Base-by-base conservation (phyloP, 2,797 vertebrate species). In the Sebastes cheni region DNA sequence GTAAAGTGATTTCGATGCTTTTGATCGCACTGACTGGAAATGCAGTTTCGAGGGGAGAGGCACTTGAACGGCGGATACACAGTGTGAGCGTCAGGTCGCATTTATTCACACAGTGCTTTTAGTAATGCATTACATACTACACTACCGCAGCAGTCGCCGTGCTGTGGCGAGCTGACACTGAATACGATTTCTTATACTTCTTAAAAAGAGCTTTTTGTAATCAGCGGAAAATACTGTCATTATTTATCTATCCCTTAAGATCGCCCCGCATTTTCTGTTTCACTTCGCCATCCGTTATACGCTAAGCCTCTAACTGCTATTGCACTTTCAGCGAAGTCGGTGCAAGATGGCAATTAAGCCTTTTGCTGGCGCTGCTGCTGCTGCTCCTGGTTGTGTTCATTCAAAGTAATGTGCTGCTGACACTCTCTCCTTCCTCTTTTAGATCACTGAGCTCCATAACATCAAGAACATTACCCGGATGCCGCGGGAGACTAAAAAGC, bases 371-470 rank as follows among this genome's bases (percentile, higher is more conserved):
- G 67, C 58, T 62, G 75, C 67, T 67, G 68, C 50, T 66, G 61
- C 72, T 42, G 69, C 85, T 81, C 61, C 58, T 58, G 80, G 52
- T 81, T 72, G 60, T 84, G 72, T 86, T 90, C 82, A 82, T 91
- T 88, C 84, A 79, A 71, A 71, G 67, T 92, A 91, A 94, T 85
- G 87, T 89, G 72, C 79, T 62, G 25, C 79, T 69, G 74, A 82
- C 75, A 18, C 77, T 86, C 80, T 91, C 85, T 94, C 92, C 84
- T 86, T 82, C 93, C 95, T 96, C 73, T 65, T 50, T 86, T 91
- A 99, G 98, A 97, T 99, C 95, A 99, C 98, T 18, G 99, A 99
- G 94, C 97, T 99, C 87, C 97, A 99, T 92, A 99, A 97, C 95
- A 96, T 99, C 95, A 99, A 97, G 97, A 99, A 98, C 93, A 97